Base-by-base conservation (phyloP, 2,888 invertebrate species). In the Acleris laterana region DNA sequence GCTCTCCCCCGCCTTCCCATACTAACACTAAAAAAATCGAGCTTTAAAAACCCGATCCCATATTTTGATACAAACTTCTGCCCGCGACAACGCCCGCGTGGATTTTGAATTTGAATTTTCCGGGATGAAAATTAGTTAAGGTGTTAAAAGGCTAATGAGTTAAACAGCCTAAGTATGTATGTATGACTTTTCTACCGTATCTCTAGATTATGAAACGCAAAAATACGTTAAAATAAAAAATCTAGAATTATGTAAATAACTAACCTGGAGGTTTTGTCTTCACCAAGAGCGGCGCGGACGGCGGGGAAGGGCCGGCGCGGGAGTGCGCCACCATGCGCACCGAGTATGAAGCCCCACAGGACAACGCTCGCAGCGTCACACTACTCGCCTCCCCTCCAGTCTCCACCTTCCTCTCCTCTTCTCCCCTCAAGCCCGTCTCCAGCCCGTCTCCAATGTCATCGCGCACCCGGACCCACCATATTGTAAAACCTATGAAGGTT, bases 231-330 rank as follows among this genome's bases (percentile, higher is more conserved):
- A 28, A 28, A 28, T 28, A 28, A 28, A 28, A 1, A 0, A 28
- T 2, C 28, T 28, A 28, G 9, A 0, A 9, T 32, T 9, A 32
- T 9, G 9, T 32, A n/a, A 16, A 17, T 6, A 17, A 20, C 68
- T 74, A 73, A 92, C 93, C 93, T 75, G 93, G 93, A 48, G 91
- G 89, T 76, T 91, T 92, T 20, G 93, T 93, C 69, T 86, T 84
- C 46, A 93, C 89, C 61, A 91, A 64, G 55, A 93, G 69, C 0
- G 92, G 89, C 2, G 76, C 76, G 0, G 93, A 93, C 0, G 84
- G 79, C 0, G 87, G 84, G 0, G 93, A 92, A 0, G 90, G 83
- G 0, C 93, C 93, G 1, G 87, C 93, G 38, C 86, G 77, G 0
- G 91, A 91, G 71, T 93, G 92, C 0, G 93, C 93, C 7, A 91